Evolutionary conservation across 2,113 vertebrate genomes (phyloP).

Genomic region (Alouatta palliata): DNA sequence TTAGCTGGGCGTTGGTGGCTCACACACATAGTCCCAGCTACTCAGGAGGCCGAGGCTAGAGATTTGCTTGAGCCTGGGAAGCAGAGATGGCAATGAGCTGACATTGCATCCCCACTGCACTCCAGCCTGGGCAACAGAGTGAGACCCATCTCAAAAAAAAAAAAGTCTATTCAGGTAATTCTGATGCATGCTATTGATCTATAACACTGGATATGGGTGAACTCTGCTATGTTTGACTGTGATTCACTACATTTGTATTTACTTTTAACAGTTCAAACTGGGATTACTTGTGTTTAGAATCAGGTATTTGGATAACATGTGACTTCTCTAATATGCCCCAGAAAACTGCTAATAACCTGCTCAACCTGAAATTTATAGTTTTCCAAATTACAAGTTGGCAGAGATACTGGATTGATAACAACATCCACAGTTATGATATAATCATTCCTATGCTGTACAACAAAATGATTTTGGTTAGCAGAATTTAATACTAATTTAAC

Average conservation of each 20-base stretch:
- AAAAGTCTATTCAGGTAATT: background rate
- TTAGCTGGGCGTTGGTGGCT: too few relatives aligned
- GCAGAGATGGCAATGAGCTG: too few relatives aligned
- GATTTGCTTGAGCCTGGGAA: too few relatives aligned
- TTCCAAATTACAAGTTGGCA: background rate
- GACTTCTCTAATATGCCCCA: background rate
- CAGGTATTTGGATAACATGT: background rate
- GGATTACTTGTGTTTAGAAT: background rate
- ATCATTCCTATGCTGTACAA: background rate
- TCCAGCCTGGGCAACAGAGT: too few relatives aligned
- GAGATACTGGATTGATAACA: background rate
- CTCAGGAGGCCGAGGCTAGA: too few relatives aligned
- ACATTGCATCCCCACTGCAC: too few relatives aligned
- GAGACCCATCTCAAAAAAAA: too few relatives aligned
- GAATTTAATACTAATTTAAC: background rate
- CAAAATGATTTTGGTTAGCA: background rate
- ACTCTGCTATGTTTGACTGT: background rate
- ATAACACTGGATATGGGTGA: background rate
- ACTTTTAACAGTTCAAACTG: background rate
- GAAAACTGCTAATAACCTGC: background rate
- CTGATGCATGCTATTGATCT: background rate
- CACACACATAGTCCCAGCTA: too few relatives aligned
- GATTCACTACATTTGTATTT: background rate
- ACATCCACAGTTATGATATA: background rate
- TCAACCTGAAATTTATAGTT: conserved; percentile 9